Evolutionary conservation across 2,888 invertebrate genomes (phyloP).

Genomic region (Cepaea hortensis): DNA sequence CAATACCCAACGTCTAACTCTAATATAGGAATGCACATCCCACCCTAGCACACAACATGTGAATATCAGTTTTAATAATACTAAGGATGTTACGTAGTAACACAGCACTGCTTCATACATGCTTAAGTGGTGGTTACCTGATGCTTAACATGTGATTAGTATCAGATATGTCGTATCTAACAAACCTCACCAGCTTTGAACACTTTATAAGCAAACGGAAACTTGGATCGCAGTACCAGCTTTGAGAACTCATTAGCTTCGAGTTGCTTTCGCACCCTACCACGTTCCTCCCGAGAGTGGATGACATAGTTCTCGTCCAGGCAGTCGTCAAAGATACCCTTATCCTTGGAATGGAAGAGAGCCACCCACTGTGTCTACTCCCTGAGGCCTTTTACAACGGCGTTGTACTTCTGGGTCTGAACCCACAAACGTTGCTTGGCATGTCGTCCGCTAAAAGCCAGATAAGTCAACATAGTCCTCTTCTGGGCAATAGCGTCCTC

Average conservation of each 20-base stretch:
- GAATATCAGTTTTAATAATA: neutral
- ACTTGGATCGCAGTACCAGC: neutral
- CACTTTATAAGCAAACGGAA: neutral
- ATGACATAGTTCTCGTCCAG: neutral
- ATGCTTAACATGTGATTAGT: neutral
- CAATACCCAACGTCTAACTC: too few relatives aligned
- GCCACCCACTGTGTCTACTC: neutral
- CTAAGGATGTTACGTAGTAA: too few relatives aligned
- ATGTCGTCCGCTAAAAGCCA: neutral
- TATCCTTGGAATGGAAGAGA: slow-evolving; percentile 15
- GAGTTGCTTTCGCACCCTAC: neutral
- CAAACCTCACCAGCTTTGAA: neutral
- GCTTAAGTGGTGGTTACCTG: neutral
- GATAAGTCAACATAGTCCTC: neutral
- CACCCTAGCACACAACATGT: too few relatives aligned
- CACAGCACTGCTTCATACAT: neutral
- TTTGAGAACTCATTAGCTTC: neutral
- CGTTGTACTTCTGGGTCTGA: slow-evolving; percentile 4
- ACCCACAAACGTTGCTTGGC: neutral
- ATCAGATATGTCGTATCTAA: neutral
- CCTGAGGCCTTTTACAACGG: neutral
- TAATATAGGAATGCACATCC: too few relatives aligned
- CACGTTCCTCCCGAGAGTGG: neutral
- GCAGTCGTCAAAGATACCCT: neutral
- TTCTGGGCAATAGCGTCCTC: neutral